A percentile compares a stretch with the other conserved stretches of the same genome.
Evolutionary conservation across 1,140 invertebrate genomes (phyloP).

Genomic region (Trigoniulus corallinus): DNA sequence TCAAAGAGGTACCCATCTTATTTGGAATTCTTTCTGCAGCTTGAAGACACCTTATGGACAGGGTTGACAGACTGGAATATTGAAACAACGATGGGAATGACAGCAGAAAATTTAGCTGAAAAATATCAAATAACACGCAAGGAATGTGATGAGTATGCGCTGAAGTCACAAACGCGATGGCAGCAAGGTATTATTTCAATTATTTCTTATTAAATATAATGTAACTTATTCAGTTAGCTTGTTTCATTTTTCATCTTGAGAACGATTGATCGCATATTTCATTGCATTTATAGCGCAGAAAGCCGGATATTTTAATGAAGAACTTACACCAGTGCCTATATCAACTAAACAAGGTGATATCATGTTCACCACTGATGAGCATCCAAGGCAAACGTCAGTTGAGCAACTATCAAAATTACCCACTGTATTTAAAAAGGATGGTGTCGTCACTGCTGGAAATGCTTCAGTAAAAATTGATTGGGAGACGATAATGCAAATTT

Average conservation of each 20-base stretch:
- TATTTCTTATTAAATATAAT: conserved; percentile 78
- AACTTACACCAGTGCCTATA: conserved; percentile 71
- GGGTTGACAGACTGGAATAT: conserved; percentile 82
- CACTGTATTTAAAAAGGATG: conserved; percentile 89
- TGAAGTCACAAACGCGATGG: conserved; percentile 68
- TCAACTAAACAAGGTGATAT: conserved; percentile 67
- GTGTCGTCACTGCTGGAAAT: conserved; percentile 85
- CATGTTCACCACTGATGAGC: conserved; percentile 72
- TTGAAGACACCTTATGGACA: conserved; percentile 88
- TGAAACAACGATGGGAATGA: conserved; percentile 90
- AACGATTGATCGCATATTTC: background rate
- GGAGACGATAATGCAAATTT: background rate
- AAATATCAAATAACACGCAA: conserved; percentile 72
- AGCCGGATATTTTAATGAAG: conserved; percentile 70
- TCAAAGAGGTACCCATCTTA: background rate
- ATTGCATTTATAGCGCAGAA: conserved; percentile 52
- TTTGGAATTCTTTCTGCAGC: conserved; percentile 23
- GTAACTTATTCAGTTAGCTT: conserved; percentile 64
- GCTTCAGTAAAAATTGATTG: conserved; percentile 69
- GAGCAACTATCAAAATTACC: conserved; percentile 64
- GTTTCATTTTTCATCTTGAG: conserved; percentile 42
- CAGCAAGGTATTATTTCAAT: conserved; percentile 58
- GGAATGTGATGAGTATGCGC: conserved; percentile 75
- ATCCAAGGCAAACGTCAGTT: conserved; percentile 75
- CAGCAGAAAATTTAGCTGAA: conserved; percentile 90